Base-by-base conservation (phyloP, 2,888 invertebrate species). In the Mythimna impura region DNA sequence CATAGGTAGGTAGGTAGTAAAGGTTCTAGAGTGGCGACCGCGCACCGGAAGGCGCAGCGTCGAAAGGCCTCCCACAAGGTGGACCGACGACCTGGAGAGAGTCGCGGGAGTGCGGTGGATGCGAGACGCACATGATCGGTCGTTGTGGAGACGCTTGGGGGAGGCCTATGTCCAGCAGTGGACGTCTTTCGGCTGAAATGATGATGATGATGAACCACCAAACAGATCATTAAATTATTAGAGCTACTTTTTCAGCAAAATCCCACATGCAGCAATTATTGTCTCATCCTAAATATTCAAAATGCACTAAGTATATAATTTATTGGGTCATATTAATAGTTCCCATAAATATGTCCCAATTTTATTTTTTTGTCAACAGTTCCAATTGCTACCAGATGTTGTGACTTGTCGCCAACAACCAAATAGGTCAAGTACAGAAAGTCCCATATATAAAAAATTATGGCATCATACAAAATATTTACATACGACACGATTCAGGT, bases 301-400 rank as follows among this genome's bases (percentile, higher is more conserved):
- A 66, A 61, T 40, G 6, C 25, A 17, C 10, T 67, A 20, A 36
- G 0, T 1, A 5, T 4, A 76, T 54, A 52, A 71, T 34, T n/a
- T 36, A 65, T 17, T 47, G 2, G 63, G 50, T 73, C 62, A 65
- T 12, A 47, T 30, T 20, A 25, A 52, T 52, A 47, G 30, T 43
- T 76, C 54, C 25, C 25, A 65, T 54, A 80, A 50, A 65, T 2
- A 34, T 65, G 36, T 12, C 25, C 52, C 8, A 36, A 17, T 47
- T 52, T 62, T 76, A 34, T 12, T 52, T 62, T 77, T 58, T 78
- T 78, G 40, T 22, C 55, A 25, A 14, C 4, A 30, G 30, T 57
- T 40, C 70, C 64, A 12, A 80, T 71, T 78, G n/a, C 50, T 40
- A 50, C 52, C 84, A 80, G 36, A 86, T 84, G 86, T 68, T 34